Base-by-base conservation (phyloP, 92 coral and sea anemone species). In the Montipora capitata region DNA sequence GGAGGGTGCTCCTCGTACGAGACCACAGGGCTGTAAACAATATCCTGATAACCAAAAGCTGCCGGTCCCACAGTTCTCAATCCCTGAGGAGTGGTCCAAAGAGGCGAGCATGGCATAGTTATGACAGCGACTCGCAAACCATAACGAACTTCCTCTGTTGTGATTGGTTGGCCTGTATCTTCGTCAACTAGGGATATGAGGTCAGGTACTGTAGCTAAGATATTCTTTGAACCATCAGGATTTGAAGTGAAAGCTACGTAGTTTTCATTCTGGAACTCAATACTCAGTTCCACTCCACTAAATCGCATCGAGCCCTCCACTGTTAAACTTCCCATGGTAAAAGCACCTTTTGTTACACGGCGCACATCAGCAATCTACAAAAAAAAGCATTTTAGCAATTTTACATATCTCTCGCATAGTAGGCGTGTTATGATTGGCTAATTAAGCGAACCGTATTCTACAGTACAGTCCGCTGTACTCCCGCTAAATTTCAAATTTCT, bases 261-360 rank as follows among this genome's bases (percentile, higher is more conserved):
- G 79, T 97, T 97, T 79, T 97, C 99, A 71, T 97, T 97, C 81
- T 97, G 99, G 94, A 97, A 94, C 61, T 92, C 93, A 18, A 97
- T 80, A 57, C 51, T 64, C 35, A 95, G 62, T 0, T 86, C 80
- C 68, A 58, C 14, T 20, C 81, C 92, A 56, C 82, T 65, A 62
- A 85, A 85, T 40, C 72, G 66, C 16, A 65, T 51, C 2, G 94
- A 79, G 57, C 95, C 95, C 70, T 94, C 97, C 35, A 97, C 72
- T 13, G 48, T 78, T 56, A 97, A 84, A 41, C 68, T 90, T 15
- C 99, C 99, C 68, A 64, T 81, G 78, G 79, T 88, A 59, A 97
- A 97, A 4, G 96, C 99, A 5, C 89, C 89, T n/a, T 83, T 87
- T 1, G 98, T 92, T 42, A 40, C 85, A 39, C 97, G 96, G n/a